Evolutionary conservation across 1,140 invertebrate species (phyloP), one percentile per base, ranked within the genome.

Genomic region (Tribolium castaneum): DNA sequence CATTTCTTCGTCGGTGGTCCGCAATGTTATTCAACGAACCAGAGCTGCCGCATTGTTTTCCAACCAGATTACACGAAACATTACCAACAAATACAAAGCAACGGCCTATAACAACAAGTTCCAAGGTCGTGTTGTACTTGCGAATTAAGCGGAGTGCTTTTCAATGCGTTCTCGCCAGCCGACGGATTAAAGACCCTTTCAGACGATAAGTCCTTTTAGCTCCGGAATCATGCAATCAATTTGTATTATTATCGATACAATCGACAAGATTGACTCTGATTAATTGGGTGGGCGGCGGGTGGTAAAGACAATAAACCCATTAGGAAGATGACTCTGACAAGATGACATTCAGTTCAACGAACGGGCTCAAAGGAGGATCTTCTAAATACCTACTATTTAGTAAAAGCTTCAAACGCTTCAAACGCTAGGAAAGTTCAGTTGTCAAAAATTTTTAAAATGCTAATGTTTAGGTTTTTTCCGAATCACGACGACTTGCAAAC

Each of bases 21-120:
- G 12, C 59, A 66, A 35, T 66, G 30, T 45, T 66, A 66, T 66
- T 66, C 59, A 66, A 25, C 59, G 12, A 30, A 35, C 59, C 59
- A 13, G 9, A 6, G 30, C 34, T 10, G n/a, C 71, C 71, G 49
- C 71, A 73, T 73, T 73, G 71, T 73, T 73, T 73, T 52, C 71
- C 10, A 54, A 73, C 49, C 25, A 54, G 71, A 73, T 73, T 73
- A 73, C 71, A 73, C 71, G 49, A 73, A 54, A 73, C 71, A 52
- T 73, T 73, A 35, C 6, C 52, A 52, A 52, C 49, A 51, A 73
- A 73, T 54, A 73, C 49, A 54, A 72, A 51, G 50, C 70, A 30
- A 34, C 59, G 59, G 59, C 59, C 59, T 66, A 66, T 35, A 66
- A 39, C 59, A 66, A 66, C 59, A 66, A 25, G 59, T 9, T 66